Conservation (phyloP, 2,113 vertebrate species). For the Colinus virginianus region DNA sequence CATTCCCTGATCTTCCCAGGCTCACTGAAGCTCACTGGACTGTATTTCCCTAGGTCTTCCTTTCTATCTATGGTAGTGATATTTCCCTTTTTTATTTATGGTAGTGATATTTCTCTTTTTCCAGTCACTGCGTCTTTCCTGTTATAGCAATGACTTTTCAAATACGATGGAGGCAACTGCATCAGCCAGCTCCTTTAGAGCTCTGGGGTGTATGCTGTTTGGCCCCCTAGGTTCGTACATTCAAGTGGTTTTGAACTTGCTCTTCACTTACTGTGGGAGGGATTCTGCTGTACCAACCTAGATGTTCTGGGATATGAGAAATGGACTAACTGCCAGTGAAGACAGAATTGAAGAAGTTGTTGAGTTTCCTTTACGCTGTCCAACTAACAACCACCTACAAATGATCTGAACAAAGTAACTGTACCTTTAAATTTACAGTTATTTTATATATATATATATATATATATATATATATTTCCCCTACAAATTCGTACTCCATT, state of each 20-base stretch:
- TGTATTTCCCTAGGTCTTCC: background rate
- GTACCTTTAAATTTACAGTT: background rate
- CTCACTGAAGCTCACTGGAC: background rate
- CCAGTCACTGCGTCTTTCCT: background rate
- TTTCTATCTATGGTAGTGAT: background rate
- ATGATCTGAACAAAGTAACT: background rate
- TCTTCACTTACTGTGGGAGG: background rate
- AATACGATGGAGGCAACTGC: too few relatives aligned
- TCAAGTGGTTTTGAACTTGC: background rate
- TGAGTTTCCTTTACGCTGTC: background rate
- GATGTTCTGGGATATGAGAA: too few relatives aligned
- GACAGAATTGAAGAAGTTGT: background rate
- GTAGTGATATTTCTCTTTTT: background rate
- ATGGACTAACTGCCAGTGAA: background rate
- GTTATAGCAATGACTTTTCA: background rate
- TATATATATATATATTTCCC: too few relatives aligned
- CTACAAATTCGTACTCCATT: background rate
- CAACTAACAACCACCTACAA: fast-evolving
- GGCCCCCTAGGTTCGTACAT: background rate
- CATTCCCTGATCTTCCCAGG: background rate
- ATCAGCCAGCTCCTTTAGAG: background rate
- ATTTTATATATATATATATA: background rate
- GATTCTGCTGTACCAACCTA: background rate
- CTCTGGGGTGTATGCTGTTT: background rate
- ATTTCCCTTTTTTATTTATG: background rate